Evolutionary conservation across 2,888 invertebrate genomes (phyloP), one percentile per base, ranked within the genome.

Genomic region (Brenthis daphne): DNA sequence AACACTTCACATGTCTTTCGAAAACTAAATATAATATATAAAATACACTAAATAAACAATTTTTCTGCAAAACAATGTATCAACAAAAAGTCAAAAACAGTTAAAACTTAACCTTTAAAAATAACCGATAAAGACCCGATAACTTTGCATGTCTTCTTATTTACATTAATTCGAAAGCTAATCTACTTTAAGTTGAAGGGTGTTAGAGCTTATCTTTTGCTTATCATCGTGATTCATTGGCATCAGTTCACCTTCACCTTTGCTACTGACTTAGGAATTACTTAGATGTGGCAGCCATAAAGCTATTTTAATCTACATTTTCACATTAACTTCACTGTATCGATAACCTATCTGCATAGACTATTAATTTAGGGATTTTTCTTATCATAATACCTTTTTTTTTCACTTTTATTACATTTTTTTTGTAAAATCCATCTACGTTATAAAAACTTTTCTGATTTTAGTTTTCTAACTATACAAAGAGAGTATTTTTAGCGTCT

Each of bases 201-300:
- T 68, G 53, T 61, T 70, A 47, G 20, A 56, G 60, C 60, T 61
- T 70, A 68, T 70, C 70, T 64, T n/a, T 53, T 33, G 13, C 68
- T 72, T 70, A 72, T 68, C 72, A 65, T 54, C 13, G 64, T 66
- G 65, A 72, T 65, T 68, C 29, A 57, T 65, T 67, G 70, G 68
- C 51, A 70, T 57, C 64, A 51, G 48, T 65, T 70, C 68, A 68
- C 70, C 70, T 72, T 72, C 65, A 72, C 70, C 72, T 68, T 72
- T 50, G 48, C 64, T 64, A 61, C 51, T 53, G 53, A 53, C 43
- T 67, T 56, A 11, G 29, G n/a, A 64, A 47, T 33, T n/a, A 51
- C 37, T 57, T 67, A 55, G 43, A 55, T 50, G 48, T n/a, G 58
- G 50, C 33, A 33, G 24, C 50, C 50, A 29, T 48, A 48, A 60